Base-by-base conservation (phyloP, 2,113 vertebrate species). In the Eudyptes chrysolophus region DNA sequence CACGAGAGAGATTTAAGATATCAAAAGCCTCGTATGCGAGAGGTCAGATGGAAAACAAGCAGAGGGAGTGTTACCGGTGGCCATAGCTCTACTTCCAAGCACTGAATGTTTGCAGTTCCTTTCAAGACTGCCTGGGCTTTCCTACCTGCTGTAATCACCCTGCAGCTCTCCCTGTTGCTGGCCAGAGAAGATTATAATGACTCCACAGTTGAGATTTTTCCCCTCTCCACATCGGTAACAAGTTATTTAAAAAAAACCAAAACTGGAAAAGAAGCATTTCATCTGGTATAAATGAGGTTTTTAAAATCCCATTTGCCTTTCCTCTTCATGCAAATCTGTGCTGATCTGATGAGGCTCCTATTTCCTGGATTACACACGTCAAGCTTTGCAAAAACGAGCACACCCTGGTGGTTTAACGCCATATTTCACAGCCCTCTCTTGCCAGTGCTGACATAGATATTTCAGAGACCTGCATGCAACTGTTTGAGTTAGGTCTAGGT, bases 231-330 rank as follows among this genome's bases (percentile, higher is more conserved):
- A 90, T 87, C 90, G 62, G 68, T 85, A 97, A 95, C 72, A 94
- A 77, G 66, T 74, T 88, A 54, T 60, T 30, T 92, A 87, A 76
- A 57, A 40, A 95, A 94, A 94, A 89, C 65, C 34, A n/a, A 96
- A 94, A 38, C 61, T 76, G 15, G 90, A 97, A 89, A 82, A 93
- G 80, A 46, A 90, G 62, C 89, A 94, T 93, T 91, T 97, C 85
- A 95, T 97, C 84, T 95, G 89, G 74, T 69, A 90, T 88, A 97
- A 95, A 97, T 92, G 81, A 97, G 88, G 89, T 85, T 96, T 97
- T 96, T 91, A 87, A 98, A 97, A 98, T 96, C 98, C 96, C 95
- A 70, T 97, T 98, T 97, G 91, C 96, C 86, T 90, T 94, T 86
- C 91, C 87, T 97, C 90, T 96, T 89, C 21, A 46, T 94, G 94